Evolutionary conservation across 2,888 invertebrate genomes (phyloP).

Genomic region (Chydorus sphaericus): DNA sequence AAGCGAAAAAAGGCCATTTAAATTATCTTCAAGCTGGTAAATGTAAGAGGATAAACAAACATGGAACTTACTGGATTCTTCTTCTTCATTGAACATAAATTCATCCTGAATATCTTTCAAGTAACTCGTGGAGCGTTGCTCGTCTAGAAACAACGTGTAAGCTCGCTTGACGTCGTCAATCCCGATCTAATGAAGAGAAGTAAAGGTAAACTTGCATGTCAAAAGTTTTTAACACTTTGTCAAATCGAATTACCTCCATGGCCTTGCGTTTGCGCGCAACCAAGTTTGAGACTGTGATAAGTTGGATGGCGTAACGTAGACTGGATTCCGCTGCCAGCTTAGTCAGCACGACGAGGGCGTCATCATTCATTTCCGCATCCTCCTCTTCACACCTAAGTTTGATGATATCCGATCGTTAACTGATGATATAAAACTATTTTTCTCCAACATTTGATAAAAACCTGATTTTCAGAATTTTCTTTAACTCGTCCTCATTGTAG

Average conservation of each 20-base stretch:
- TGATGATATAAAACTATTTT: too few relatives aligned
- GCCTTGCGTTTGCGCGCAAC: conserved; percentile 82
- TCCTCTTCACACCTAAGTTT: conserved; percentile 94
- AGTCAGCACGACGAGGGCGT: conserved; percentile 79
- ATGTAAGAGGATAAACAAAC: not conserved
- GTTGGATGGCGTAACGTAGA: conserved; percentile 89
- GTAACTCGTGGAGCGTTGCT: conserved; percentile 81
- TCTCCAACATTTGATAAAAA: too few relatives aligned
- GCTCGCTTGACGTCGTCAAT: conserved; percentile 91
- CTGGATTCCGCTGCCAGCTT: conserved; percentile 87
- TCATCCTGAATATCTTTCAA: conserved; percentile 89
- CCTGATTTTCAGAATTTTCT: conserved; percentile 79
- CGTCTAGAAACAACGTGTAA: conserved; percentile 86
- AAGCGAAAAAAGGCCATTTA: not conserved
- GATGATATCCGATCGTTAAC: too few relatives aligned
- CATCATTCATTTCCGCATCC: conserved; percentile 84
- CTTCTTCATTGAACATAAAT: conserved; percentile 59
- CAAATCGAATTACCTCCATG: conserved; percentile 43
- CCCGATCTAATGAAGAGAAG: conserved; percentile 37
- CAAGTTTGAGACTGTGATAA: conserved; percentile 90
- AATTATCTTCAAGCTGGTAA: not conserved
- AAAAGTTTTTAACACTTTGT: conserved; percentile 1
- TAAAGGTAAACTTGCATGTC: not conserved
- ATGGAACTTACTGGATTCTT: not conserved
- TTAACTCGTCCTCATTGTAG: conserved; percentile 73